These are phyloP conservation scores for Poicephalus gulielmi DNA, from an alignment of 2,113 vertebrate genomes.

Conservation along the genomic window DNA sequence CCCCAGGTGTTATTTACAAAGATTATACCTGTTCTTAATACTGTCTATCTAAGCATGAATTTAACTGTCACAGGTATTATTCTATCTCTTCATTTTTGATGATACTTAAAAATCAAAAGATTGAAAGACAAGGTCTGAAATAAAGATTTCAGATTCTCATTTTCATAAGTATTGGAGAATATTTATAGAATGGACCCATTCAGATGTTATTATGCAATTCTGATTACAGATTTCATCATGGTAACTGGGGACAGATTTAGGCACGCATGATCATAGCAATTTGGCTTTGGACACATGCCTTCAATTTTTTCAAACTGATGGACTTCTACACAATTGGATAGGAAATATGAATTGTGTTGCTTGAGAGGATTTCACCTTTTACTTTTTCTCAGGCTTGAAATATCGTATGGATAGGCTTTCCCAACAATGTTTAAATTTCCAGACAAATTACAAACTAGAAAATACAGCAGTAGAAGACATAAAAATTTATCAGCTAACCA, in stretches of 20 bases:
- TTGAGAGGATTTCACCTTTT: background rate
- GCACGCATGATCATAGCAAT: background rate
- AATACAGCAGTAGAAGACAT: background rate
- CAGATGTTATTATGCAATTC: background rate
- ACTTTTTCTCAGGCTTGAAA: background rate
- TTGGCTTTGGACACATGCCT: background rate
- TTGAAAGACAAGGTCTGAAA: background rate
- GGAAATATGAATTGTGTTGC: background rate
- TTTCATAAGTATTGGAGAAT: conserved; percentile 2
- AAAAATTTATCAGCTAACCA: background rate
- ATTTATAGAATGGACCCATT: background rate
- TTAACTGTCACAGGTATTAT: background rate
- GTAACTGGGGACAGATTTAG: background rate
- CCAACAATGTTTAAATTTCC: background rate
- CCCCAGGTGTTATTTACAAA: conserved; percentile 1
- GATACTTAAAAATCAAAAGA: background rate
- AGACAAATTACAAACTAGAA: background rate
- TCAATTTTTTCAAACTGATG: background rate
- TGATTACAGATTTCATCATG: background rate
- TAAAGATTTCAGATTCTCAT: background rate
- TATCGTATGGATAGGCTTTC: background rate
- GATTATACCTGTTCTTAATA: conserved; percentile 5
- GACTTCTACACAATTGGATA: background rate
- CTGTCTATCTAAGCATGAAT: background rate
- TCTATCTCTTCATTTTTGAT: background rate